Evolutionary conservation across 2,888 invertebrate genomes (phyloP).

Genomic region (Brachyopa scutellaris): DNA sequence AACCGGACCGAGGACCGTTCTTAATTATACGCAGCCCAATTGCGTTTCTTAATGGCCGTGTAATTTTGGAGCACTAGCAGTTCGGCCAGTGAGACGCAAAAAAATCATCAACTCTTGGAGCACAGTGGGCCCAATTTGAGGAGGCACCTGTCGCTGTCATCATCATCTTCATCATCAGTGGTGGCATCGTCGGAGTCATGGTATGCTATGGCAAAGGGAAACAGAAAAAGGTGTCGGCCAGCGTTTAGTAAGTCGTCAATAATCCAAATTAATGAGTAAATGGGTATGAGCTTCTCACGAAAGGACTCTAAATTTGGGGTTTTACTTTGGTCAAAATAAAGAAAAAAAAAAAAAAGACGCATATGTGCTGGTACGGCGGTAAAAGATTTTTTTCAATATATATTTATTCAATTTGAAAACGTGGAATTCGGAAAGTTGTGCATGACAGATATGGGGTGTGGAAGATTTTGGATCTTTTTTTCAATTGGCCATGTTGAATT

Average conservation of each 20-base stretch:
- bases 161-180: conserved; percentile 45
- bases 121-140: conserved; percentile 57
- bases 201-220: conserved; percentile 1
- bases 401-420: conserved; percentile 29
- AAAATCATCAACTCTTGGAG: conserved; percentile 39
- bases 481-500: no score
- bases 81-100: background rate
- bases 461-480: no score
- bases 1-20: conserved; percentile 40
- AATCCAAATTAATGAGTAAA: conserved; percentile 68
- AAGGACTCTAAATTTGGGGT: no score
- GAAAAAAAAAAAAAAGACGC: no score
- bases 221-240: conserved; percentile 64
- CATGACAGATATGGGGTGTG: no score
- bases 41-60: conserved; percentile 68
- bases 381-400: conserved; percentile 49
- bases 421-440: no score
- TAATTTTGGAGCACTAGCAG: conserved; percentile 49
- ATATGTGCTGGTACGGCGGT: no score
- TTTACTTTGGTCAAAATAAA: no score
- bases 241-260: conserved; percentile 71
- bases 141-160: conserved; percentile 65
- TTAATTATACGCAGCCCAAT: conserved; percentile 67
- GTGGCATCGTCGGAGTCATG: conserved; percentile 25
- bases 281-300: no score